Conservation (phyloP, 2,113 vertebrate species). For the Vidua chalybeata region DNA sequence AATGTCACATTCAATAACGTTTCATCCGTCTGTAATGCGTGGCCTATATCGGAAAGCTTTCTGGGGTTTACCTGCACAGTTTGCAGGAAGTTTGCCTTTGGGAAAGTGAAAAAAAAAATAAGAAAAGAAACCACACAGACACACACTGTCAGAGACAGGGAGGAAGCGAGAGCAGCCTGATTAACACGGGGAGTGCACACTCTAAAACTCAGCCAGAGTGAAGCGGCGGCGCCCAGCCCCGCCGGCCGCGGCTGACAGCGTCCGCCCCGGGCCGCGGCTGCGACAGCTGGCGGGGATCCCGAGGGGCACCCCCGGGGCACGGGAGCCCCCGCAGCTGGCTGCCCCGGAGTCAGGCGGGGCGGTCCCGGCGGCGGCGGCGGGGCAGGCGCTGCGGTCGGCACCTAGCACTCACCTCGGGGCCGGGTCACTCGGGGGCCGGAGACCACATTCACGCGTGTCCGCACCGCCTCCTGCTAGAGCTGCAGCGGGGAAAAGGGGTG, state of each 20-base stretch:
- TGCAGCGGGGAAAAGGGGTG: not conserved
- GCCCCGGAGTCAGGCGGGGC: not conserved
- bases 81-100: not conserved
- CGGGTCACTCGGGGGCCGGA: not conserved
- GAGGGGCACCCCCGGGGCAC: not conserved
- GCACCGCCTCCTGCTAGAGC: slow-evolving; percentile 12
- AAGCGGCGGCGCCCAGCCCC: not conserved
- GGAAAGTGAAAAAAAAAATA: not conserved
- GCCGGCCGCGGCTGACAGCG: not conserved
- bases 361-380: too few relatives aligned
- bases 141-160: not conserved
- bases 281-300: not conserved
- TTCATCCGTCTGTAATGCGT: accelerated
- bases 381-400: not conserved
- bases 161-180: not conserved
- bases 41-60: not conserved
- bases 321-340: not conserved
- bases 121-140: not conserved
- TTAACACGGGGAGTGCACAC: not conserved
- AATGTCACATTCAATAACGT: not conserved
- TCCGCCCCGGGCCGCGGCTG: not conserved
- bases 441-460: not conserved
- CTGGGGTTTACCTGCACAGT: not conserved
- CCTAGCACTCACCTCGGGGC: slow-evolving; percentile 20
- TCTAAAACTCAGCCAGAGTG: not conserved